Base-by-base conservation (phyloP, 2,888 invertebrate genomes). In the Escarpia spicata region DNA sequence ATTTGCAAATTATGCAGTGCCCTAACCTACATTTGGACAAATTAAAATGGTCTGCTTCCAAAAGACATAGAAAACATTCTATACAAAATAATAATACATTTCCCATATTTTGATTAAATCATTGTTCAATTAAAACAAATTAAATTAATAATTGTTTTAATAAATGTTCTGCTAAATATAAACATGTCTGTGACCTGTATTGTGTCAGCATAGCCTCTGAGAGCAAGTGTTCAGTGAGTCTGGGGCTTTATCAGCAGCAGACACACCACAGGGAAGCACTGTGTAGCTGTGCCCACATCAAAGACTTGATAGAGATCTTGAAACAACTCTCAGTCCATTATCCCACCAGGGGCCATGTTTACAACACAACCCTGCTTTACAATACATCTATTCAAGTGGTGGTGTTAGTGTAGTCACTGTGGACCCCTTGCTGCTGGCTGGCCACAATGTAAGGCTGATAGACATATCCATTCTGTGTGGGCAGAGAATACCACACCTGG, bases 261-360 rank as follows among this genome's bases (percentile, higher is more conserved):
- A 75, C 75, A 75, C 75, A 19, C 2, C 52, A 52, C 60, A 75
- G 75, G 19, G 75, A 19, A 75, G 4, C 75, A 75, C 75, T 75
- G 26, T 26, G 75, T 26, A 19, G 19, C 26, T 1, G 75, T 15
- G 9, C 75, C 75, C 75, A 75, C 75, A 75, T 75, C 75, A 75
- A 75, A 75, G 75, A 75, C 75, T 15, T 75, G 75, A 75, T 75
- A 75, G 75, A 75, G 26, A 75, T 75, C 75, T 75, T 75, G 75
- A 75, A 75, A 75, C 75, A 75, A 75, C 75, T 75, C 75, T n/a
- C 19, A 75, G 19, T 75, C 26, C 26, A 75, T 75, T 75, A 75
- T 75, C 75, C 26, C 75, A 0, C 19, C 75, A 26, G 75, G 75
- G n/a, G 75, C 3, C 75, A 19, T 15, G 75, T n/a, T 75, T 26